phyloP scores from a whole-genome alignment of 2,797 vertebrate species.

The Squalus acanthias region DNA sequence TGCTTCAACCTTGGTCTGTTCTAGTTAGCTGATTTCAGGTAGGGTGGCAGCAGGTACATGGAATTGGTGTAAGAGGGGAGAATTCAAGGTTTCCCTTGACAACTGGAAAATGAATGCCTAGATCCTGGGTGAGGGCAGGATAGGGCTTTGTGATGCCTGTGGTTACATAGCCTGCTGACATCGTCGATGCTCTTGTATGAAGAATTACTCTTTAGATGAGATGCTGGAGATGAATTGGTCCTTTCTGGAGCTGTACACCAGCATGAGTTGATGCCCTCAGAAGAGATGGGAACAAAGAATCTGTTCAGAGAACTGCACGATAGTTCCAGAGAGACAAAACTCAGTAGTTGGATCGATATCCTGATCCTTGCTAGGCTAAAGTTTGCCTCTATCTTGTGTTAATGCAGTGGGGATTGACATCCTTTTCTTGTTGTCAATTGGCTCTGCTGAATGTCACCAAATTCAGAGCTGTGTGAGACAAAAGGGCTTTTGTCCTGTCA shows the following conservation, averaged over 20 bases:
- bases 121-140: background rate
- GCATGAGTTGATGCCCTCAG: background rate
- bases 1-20: background rate
- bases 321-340: background rate
- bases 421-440: background rate
- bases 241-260: background rate
- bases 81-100: background rate
- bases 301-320: background rate
- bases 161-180: background rate
- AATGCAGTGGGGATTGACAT: background rate
- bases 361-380: background rate
- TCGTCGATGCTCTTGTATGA: background rate
- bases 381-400: background rate
- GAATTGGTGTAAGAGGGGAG: background rate
- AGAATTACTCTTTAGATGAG: background rate
- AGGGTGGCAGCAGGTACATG: background rate
- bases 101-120: background rate
- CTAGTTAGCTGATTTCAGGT: background rate
- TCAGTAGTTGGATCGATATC: background rate
- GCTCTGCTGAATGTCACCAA: background rate
- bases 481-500: background rate
- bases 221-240: background rate
- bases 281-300: background rate
- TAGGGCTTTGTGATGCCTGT: background rate
- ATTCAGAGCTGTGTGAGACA: background rate